A percentile compares a stretch with the other conserved stretches of the same genome.
These are phyloP conservation scores for Chelonus formosanus DNA, from an alignment of 2,888 invertebrate genomes.

Conservation along the genomic window DNA sequence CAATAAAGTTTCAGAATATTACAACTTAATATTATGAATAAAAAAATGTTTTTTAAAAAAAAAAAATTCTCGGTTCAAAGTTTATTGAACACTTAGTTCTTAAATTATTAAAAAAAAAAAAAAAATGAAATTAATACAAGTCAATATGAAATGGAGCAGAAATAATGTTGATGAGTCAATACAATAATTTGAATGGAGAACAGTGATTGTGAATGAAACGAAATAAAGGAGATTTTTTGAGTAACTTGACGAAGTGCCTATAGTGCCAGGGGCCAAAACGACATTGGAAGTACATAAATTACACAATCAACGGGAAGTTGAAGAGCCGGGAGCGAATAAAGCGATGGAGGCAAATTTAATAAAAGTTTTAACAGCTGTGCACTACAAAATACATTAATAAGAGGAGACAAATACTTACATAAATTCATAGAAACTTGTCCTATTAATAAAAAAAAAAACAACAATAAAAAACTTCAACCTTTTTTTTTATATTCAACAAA, in stretches of 20 bases:
- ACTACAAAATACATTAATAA: constrained; percentile 21
- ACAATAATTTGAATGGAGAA: background rate
- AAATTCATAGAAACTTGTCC: constrained; percentile 12
- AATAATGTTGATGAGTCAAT: too few species aligned
- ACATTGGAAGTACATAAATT: constrained; percentile 2
- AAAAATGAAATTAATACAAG: too few species aligned
- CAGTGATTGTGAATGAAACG: background rate
- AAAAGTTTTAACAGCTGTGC: constrained; percentile 4
- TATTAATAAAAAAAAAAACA: background rate
- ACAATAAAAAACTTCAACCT: background rate
- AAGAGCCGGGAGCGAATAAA: constrained; percentile 21
- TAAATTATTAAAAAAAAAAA: too few species aligned
- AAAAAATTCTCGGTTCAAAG: too few species aligned
- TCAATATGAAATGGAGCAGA: too few species aligned
- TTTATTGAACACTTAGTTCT: too few species aligned
- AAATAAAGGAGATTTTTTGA: constrained; percentile 11
- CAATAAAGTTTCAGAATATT: too few species aligned
- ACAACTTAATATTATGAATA: too few species aligned
- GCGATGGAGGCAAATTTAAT: constrained; percentile 11
- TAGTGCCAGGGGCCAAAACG: constrained; percentile 1
- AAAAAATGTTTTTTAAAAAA: too few species aligned
- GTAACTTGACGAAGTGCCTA: too few species aligned
- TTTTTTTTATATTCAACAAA: too few species aligned
- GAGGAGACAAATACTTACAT: constrained; percentile 16
- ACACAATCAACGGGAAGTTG: constrained; percentile 19